Evolutionary conservation across 2,113 vertebrate species (phyloP).

Genomic region (Anhinga rufa): DNA sequence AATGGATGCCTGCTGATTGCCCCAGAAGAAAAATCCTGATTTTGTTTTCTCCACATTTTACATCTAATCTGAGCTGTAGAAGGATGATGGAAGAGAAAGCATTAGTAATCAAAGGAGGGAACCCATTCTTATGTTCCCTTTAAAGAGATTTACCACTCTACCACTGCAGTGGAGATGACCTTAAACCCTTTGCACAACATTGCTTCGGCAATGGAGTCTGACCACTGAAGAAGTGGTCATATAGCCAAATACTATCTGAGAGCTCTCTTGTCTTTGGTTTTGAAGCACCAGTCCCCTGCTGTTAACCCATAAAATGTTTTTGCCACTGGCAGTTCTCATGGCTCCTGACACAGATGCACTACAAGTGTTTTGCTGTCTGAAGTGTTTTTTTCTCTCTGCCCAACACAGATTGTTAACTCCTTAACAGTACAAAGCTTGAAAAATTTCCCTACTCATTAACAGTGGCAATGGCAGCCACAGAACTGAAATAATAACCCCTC

Average conservation of each 20-base stretch:
- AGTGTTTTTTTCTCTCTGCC: neutral
- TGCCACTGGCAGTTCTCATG: neutral
- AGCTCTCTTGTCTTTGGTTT: neutral
- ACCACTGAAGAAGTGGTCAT: neutral
- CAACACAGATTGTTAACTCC: neutral
- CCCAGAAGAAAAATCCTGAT: neutral
- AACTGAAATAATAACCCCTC: constrained; percentile 46
- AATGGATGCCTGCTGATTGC: neutral
- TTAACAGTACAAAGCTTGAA: neutral
- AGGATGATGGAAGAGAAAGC: neutral
- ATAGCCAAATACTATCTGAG: neutral
- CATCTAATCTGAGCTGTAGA: neutral
- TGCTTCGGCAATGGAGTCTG: neutral
- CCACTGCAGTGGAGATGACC: neutral
- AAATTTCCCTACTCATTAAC: neutral
- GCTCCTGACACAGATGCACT: neutral
- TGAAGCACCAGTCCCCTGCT: neutral
- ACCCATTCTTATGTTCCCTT: neutral
- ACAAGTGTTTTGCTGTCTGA: neutral
- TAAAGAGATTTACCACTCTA: neutral
- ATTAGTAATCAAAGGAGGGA: neutral
- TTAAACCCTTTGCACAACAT: neutral
- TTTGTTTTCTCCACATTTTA: neutral
- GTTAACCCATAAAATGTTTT: neutral
- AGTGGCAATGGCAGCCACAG: neutral